Base-by-base conservation (phyloP, 2,113 vertebrate species). In the Pithys albifrons region DNA sequence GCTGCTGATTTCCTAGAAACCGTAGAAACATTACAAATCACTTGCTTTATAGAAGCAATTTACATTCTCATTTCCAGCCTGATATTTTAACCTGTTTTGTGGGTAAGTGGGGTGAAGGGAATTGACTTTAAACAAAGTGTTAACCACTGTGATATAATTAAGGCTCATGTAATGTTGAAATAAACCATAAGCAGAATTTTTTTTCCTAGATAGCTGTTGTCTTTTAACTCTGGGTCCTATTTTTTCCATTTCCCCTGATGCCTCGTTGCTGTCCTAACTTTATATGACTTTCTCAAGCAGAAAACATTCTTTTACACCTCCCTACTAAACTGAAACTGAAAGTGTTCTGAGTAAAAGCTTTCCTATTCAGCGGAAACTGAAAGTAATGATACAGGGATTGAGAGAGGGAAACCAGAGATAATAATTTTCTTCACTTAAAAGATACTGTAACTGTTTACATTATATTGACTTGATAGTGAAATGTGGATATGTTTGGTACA, bases 291-390 rank as follows among this genome's bases (percentile, higher is more conserved):
- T 90, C 59, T 80, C 51, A 75, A 84, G 77, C 52, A 69, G 28
- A 72, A 33, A 18, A 69, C 27, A n/a, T 71, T 85, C 12, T 95
- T 88, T 54, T 74, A 57, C 39, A 52, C 69, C 45, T 92, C 24
- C 73, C 35, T 69, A 35, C 57, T 75, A 75, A 96, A 95, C 59
- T 78, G 93, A 96, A 96, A 96, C 92, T 67, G 95, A 96, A 95
- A 96, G 79, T 91, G 25, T 43, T 75, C 45, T 23, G 13, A 41
- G 37, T 70, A 35, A 82, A 90, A 95, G 39, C 24, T 92, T 86
- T 90, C 86, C 62, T 64, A 14, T 65, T 65, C 51, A 65, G 52
- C 39, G 88, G 94, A 95, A 97, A 95, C 80, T 78, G 87, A 84
- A 97, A 95, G 61, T 92, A 48, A 43, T 80, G 27, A 33, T 83